Conservation (phyloP, 2,888 invertebrate genomes). For the Pseudococcus longispinus region DNA sequence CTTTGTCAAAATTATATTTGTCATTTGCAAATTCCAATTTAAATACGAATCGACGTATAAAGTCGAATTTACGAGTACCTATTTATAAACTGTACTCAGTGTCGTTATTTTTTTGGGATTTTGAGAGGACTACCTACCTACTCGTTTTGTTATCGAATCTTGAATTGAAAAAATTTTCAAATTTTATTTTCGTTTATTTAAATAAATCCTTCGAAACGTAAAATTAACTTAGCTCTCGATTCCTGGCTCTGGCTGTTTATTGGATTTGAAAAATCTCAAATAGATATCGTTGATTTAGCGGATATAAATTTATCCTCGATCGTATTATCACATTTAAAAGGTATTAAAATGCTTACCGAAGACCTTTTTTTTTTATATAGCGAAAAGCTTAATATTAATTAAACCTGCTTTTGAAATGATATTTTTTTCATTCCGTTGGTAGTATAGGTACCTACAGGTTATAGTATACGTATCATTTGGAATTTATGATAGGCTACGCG, state of each 20-base stretch:
- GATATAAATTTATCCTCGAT: background rate
- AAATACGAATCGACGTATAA: too few species aligned
- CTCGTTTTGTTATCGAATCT: too few species aligned
- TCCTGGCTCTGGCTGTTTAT: background rate
- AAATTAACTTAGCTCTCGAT: background rate
- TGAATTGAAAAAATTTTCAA: background rate
- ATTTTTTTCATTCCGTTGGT: background rate
- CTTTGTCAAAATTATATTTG: background rate
- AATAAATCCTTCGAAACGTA: background rate
- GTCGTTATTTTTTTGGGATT: too few species aligned
- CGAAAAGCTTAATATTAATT: background rate
- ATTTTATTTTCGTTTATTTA: background rate
- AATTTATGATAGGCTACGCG: background rate
- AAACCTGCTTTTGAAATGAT: background rate
- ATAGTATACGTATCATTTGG: background rate
- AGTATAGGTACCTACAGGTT: background rate
- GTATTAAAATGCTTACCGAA: background rate
- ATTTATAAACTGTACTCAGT: too few species aligned
- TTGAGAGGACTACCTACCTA: too few species aligned
- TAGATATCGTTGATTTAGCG: background rate
- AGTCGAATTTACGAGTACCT: too few species aligned
- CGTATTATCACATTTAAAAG: background rate
- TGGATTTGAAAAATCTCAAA: background rate
- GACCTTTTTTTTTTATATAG: background rate
- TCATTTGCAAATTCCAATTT: too few species aligned